Percentiles rank a stretch among this genome's conserved stretches.
phyloP scores from a whole-genome alignment of 2,888 invertebrate genomes.

The Drosophila neutralis region DNA sequence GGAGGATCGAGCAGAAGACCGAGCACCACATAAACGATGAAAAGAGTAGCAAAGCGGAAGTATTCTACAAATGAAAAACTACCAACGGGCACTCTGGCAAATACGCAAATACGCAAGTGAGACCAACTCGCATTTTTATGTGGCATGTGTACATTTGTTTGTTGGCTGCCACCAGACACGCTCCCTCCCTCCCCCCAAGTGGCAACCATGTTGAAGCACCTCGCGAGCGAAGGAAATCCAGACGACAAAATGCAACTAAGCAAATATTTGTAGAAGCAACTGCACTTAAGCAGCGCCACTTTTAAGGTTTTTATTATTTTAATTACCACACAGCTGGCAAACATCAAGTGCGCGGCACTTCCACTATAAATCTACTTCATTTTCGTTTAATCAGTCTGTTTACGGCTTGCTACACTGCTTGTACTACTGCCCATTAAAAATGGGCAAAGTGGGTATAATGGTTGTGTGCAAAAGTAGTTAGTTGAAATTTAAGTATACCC shows the following conservation, averaged over 20 bases:
- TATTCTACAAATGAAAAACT: slow-evolving; percentile 42
- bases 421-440: not conserved
- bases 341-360: not conserved
- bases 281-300: not conserved
- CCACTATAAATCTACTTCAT: not conserved
- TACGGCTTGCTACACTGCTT: not conserved
- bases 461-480: not conserved
- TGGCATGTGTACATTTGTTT: not conserved
- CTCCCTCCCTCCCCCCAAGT: not conserved
- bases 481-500: not conserved
- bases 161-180: not conserved
- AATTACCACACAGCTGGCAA: not conserved
- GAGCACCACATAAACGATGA: slow-evolving; percentile 50
- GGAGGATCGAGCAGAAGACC: slow-evolving; percentile 8
- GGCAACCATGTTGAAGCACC: not conserved
- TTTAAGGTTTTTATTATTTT: not conserved
- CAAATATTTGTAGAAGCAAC: slow-evolving; percentile 11
- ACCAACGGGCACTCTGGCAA: slow-evolving; percentile 6
- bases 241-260: slow-evolving; percentile 19
- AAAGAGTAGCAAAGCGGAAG: slow-evolving; percentile 58
- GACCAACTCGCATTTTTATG: not conserved
- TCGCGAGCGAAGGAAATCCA: not conserved
- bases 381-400: not conserved
- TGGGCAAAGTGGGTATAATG: not conserved
- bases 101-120: slow-evolving; percentile 14